Percentiles rank a stretch among this genome's conserved stretches.
These are phyloP conservation scores for Neogobius melanostomus DNA, from an alignment of 2,113 vertebrate genomes.

Conservation along the genomic window DNA sequence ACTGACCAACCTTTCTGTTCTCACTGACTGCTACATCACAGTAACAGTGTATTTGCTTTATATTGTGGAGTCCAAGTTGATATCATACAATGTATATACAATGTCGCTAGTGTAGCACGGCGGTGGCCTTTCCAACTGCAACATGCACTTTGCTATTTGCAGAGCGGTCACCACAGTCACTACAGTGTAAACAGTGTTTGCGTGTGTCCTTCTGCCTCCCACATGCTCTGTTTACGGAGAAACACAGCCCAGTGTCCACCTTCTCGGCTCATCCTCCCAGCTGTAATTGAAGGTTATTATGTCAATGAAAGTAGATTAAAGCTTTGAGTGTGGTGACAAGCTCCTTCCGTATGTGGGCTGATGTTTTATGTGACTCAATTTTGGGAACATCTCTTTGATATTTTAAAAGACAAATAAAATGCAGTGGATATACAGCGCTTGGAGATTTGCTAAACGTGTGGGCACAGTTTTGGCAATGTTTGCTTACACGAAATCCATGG, in stretches of 20 bases:
- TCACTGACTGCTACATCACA: no score
- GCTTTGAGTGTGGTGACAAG: neutral
- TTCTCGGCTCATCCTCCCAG: slow-evolving; percentile 14
- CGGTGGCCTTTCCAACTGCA: slow-evolving; percentile 18
- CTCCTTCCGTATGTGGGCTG: neutral
- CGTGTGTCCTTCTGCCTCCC: slow-evolving; percentile 58
- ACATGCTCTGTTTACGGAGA: slow-evolving; percentile 54
- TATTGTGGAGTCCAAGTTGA: neutral
- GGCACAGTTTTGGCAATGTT: neutral
- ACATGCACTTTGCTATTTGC: slow-evolving; percentile 30
- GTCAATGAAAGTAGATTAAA: neutral
- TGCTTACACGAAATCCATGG: no score
- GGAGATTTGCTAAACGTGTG: neutral
- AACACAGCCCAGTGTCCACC: slow-evolving; percentile 35
- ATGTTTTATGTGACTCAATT: neutral
- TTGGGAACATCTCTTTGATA: no score
- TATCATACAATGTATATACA: neutral
- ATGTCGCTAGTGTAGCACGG: slow-evolving; percentile 24
- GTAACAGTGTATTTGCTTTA: neutral
- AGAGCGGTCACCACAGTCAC: slow-evolving; percentile 6
- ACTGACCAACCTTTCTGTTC: no score
- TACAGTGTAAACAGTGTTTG: slow-evolving; percentile 36
- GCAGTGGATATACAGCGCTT: neutral
- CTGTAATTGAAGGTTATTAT: slow-evolving; percentile 1
- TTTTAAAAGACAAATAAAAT: neutral